Conservation (phyloP, 2,888 invertebrate genomes). For the Latheticus oryzae region DNA sequence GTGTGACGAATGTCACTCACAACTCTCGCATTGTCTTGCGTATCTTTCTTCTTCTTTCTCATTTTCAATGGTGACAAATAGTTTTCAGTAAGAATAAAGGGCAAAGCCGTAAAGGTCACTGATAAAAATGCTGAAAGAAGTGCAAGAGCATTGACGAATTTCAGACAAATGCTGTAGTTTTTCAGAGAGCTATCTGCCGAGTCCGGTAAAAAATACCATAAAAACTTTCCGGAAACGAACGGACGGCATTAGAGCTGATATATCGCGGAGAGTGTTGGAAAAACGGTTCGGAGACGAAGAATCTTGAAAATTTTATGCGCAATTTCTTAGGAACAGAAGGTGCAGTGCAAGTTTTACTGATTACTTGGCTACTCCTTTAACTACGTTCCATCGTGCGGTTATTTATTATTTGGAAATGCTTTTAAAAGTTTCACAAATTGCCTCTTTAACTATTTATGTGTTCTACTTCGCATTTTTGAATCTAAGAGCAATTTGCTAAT, state of each 20-base stretch:
- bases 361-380: constrained; percentile 41
- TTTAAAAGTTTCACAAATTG: constrained; percentile 37
- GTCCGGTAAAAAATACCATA: constrained; percentile 42
- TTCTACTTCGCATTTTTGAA: too few species aligned
- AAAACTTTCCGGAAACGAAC: constrained; percentile 45
- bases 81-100: constrained; percentile 8
- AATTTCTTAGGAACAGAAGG: constrained; percentile 44
- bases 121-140: constrained; percentile 28
- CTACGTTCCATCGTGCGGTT: constrained; percentile 38
- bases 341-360: constrained; percentile 43
- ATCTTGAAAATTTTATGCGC: constrained; percentile 43
- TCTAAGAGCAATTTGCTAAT: too few species aligned
- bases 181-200: constrained; percentile 39
- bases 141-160: constrained; percentile 43
- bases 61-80: constrained; percentile 34
- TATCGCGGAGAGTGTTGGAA: constrained; percentile 44
- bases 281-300: constrained; percentile 39
- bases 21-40: too few species aligned
- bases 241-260: constrained; percentile 48
- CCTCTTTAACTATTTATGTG: constrained; percentile 38
- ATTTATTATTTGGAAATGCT: constrained; percentile 38
- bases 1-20: too few species aligned
- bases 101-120: constrained; percentile 20
- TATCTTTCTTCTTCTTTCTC: too few species aligned
- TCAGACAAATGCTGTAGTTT: constrained; percentile 45